Evolutionary conservation across 2,113 vertebrate genomes (phyloP), one percentile per base, ranked within the genome.

Genomic region (Bujurquina vittata): DNA sequence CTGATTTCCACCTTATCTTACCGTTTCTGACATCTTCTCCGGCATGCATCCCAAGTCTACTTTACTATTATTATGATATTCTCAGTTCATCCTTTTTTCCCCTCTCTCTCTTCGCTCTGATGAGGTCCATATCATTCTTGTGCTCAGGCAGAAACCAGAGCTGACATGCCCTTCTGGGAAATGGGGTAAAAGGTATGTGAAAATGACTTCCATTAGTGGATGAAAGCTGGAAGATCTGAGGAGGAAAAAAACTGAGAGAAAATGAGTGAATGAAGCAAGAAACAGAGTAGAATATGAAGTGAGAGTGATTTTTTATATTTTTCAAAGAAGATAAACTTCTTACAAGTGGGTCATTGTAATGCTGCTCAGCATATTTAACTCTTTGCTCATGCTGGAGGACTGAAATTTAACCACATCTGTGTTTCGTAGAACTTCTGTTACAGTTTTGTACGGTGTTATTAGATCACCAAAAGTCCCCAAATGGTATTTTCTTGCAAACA

Each of bases 171-270:
- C 84, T 57, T 22, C 79, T 84, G 83, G 84, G 88, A 83, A 89
- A 91, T 73, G 83, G 84, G 77, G 60, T 81, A 82, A 86, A 76
- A 78, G 75, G 84, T 75, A 74, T 56, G 37, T 83, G 79, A 91
- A 85, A 91, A 84, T 54, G 58, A 81, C 56, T 54, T 83, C 78
- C 61, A 86, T 85, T 79, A 81, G 60, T 69, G 77, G 69, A 85
- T 85, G 62, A 84, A 84, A 84, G 77, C 75, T 5, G 1, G 18
- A 35, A 58, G 35, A 69, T 69, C 63, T 18, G 22, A 67, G 63
- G n/a, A 35, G 49, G 43, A 11, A 80, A 75, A 10, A 40, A 37
- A 58, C 7, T 0, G 4, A 35, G 56, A 86, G 56, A 67, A 83
- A 87, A 79, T 20, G 23, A 62, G 26, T 63, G 75, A 69, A 84